Percentiles rank a stretch among this genome's conserved stretches.
phyloP scores from a whole-genome alignment of 2,888 invertebrate species.

The Thecocarcelia acutangulata region DNA sequence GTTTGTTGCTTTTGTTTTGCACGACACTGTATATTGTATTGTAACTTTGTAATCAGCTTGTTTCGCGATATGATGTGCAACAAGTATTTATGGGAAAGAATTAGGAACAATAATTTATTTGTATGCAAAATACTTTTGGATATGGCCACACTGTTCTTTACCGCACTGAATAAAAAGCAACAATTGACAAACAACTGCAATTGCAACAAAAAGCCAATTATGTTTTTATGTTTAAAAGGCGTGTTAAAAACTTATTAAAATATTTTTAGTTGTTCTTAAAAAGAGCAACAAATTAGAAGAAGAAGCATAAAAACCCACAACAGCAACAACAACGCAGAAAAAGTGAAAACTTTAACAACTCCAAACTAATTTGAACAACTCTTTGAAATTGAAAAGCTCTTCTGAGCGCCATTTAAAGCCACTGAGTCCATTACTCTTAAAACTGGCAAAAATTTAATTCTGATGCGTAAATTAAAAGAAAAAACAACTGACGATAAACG shows the following conservation, averaged over 20 bases:
- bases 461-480: slow-evolving; percentile 60
- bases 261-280: slow-evolving; percentile 1
- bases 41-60: too few relatives aligned
- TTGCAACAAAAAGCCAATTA: slow-evolving; percentile 55
- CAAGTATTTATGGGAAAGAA: too few relatives aligned
- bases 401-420: slow-evolving; percentile 27
- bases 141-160: too few relatives aligned
- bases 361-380: slow-evolving; percentile 49
- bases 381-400: slow-evolving; percentile 20
- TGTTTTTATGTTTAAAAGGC: slow-evolving; percentile 64
- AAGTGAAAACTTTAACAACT: slow-evolving; percentile 19
- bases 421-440: slow-evolving; percentile 38
- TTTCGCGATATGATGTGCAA: too few relatives aligned
- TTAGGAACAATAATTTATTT: too few relatives aligned
- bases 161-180: too few relatives aligned
- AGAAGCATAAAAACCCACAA: too few relatives aligned
- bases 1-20: too few relatives aligned
- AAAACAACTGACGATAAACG: neutral
- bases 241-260: slow-evolving; percentile 63
- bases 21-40: too few relatives aligned
- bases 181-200: too few relatives aligned
- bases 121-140: too few relatives aligned
- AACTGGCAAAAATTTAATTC: slow-evolving; percentile 28
- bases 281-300: neutral
- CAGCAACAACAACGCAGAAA: slow-evolving; percentile 14